Conservation (phyloP, 2,797 vertebrate species). For the Psittacula echo region DNA sequence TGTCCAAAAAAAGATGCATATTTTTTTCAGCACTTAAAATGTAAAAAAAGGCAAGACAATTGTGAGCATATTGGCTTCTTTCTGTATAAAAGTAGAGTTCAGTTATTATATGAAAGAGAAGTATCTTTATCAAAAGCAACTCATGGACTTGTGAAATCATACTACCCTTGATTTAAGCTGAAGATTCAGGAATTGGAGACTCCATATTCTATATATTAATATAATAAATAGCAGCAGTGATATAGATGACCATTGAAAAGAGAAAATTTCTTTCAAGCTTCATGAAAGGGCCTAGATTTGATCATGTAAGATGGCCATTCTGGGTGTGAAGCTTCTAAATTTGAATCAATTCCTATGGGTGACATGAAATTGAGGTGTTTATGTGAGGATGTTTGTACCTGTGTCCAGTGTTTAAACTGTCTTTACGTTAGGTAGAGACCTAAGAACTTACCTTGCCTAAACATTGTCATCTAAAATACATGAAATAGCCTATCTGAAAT, state of each 20-base stretch:
- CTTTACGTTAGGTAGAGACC: neutral
- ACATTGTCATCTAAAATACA: neutral
- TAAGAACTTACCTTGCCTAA: neutral
- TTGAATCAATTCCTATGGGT: neutral
- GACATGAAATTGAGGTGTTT: neutral
- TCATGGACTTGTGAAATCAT: neutral
- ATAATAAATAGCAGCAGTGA: neutral
- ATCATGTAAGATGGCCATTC: fast-evolving
- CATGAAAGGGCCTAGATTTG: neutral
- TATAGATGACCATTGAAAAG: neutral
- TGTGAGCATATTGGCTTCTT: neutral
- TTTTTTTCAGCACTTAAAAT: neutral
- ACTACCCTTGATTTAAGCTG: neutral
- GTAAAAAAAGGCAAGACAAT: neutral
- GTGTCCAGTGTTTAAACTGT: neutral
- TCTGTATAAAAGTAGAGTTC: neutral
- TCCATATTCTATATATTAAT: neutral
- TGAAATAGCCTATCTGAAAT: neutral
- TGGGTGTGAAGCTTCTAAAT: neutral
- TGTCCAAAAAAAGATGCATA: neutral
- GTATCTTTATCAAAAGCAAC: neutral
- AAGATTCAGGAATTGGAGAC: neutral
- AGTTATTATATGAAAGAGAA: neutral
- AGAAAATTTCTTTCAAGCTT: neutral
- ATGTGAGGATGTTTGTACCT: neutral